Percentiles rank a stretch among this genome's conserved stretches.
Conservation (phyloP, 2,888 invertebrate genomes). For the Laspeyria flexula region DNA sequence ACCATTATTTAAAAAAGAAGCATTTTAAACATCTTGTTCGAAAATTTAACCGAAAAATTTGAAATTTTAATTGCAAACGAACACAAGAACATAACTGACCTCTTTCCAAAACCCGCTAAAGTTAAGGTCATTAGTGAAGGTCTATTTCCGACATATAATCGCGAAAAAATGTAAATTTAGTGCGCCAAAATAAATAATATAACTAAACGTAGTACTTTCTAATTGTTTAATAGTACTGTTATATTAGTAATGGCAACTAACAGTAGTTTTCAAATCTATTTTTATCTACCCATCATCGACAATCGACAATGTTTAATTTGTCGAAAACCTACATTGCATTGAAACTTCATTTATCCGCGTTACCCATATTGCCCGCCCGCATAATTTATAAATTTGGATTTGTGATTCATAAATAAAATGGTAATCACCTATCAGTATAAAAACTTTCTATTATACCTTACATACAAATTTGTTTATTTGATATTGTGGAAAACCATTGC, state of each 20-base stretch:
- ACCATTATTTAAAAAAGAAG: no score
- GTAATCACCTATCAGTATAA: no score
- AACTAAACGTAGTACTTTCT: slow-evolving; percentile 25
- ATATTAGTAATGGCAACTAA: not conserved
- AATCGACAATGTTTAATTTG: not conserved
- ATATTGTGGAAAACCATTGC: no score
- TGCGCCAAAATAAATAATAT: slow-evolving; percentile 31
- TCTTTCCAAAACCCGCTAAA: slow-evolving; percentile 16
- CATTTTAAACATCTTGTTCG: no score
- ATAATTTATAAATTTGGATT: no score
- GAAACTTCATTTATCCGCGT: no score
- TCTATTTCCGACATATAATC: slow-evolving; percentile 38
- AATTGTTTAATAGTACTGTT: not conserved
- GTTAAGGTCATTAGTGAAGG: slow-evolving; percentile 39
- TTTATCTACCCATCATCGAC: not conserved
- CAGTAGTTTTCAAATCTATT: not conserved
- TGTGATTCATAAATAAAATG: no score
- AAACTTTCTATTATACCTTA: no score
- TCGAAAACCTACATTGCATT: no score
- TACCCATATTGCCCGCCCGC: no score
- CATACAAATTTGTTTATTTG: no score
- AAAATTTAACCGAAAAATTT: no score
- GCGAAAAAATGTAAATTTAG: slow-evolving; percentile 29
- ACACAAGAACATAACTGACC: slow-evolving; percentile 16
- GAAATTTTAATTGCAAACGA: not conserved